Evolutionary conservation across 2,113 vertebrate genomes (phyloP).

Genomic region (Cervus canadensis): DNA sequence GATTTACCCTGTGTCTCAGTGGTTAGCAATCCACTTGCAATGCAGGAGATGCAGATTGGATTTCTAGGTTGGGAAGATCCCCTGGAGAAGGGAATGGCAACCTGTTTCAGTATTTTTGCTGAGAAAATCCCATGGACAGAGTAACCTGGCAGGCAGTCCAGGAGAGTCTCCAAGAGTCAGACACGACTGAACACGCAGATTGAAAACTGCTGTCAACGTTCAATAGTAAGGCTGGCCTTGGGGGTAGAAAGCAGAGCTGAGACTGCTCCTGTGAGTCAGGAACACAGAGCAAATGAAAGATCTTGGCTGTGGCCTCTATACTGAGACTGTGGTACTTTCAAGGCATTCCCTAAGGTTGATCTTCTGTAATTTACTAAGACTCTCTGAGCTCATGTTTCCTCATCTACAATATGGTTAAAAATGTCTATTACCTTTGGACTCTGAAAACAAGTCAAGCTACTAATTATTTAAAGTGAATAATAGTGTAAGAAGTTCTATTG

Average conservation of each 20-base stretch:
- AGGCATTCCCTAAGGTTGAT: rapidly evolving
- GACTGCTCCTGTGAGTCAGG: rapidly evolving
- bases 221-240: neutral
- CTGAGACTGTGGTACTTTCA: neutral
- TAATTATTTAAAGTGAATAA: neutral
- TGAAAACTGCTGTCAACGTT: neutral
- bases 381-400: neutral
- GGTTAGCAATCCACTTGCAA: neutral
- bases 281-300: rapidly evolving
- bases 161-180: rapidly evolving
- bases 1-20: neutral
- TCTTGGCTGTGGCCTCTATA: rapidly evolving
- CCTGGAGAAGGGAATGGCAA: neutral
- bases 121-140: neutral
- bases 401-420: neutral
- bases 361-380: neutral
- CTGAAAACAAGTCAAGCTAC: neutral
- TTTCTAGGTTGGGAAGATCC: neutral
- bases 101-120: neutral
- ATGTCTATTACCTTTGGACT: neutral
- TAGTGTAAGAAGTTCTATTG: neutral
- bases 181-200: neutral
- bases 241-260: neutral
- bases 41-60: neutral
- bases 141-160: neutral